Conservation (phyloP, 1,140 invertebrate genomes). For the Heliconius hermathena region DNA sequence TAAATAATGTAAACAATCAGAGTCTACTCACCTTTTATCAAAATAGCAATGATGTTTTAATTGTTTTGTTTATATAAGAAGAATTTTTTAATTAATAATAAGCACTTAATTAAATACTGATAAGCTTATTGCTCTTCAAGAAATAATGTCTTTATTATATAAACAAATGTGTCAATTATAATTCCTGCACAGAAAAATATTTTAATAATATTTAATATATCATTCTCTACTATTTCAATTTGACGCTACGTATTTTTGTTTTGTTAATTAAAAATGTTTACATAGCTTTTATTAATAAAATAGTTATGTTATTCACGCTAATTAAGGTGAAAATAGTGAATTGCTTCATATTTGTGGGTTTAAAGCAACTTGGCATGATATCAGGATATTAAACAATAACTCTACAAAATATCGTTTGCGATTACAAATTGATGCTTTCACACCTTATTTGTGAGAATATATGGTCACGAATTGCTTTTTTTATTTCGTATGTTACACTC, state of each 20-base stretch:
- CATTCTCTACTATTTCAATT: conserved; percentile 1
- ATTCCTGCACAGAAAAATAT: not conserved
- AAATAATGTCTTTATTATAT: not conserved
- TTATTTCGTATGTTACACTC: not conserved
- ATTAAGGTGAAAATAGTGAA: conserved; percentile 9
- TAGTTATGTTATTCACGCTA: conserved; percentile 1
- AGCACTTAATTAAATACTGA: not conserved
- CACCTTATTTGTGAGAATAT: conserved; percentile 28
- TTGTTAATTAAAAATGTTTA: conserved; percentile 8
- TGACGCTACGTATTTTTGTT: not conserved
- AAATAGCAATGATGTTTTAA: not conserved
- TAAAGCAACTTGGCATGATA: conserved; percentile 30
- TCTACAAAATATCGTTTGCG: conserved; percentile 31
- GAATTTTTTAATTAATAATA: not conserved
- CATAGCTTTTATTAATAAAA: conserved; percentile 5
- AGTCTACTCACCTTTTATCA: not conserved
- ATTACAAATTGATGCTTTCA: conserved; percentile 40
- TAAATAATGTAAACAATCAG: not conserved
- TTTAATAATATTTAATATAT: conserved; percentile 1
- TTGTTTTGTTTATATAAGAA: not conserved
- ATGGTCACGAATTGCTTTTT: conserved; percentile 22
- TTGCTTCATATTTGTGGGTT: conserved; percentile 2
- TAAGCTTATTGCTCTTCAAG: not conserved
- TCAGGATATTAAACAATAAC: conserved; percentile 23
- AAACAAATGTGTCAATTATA: not conserved